Evolutionary conservation across 1,140 invertebrate genomes (phyloP).

Genomic region (Orius insidiosus): DNA sequence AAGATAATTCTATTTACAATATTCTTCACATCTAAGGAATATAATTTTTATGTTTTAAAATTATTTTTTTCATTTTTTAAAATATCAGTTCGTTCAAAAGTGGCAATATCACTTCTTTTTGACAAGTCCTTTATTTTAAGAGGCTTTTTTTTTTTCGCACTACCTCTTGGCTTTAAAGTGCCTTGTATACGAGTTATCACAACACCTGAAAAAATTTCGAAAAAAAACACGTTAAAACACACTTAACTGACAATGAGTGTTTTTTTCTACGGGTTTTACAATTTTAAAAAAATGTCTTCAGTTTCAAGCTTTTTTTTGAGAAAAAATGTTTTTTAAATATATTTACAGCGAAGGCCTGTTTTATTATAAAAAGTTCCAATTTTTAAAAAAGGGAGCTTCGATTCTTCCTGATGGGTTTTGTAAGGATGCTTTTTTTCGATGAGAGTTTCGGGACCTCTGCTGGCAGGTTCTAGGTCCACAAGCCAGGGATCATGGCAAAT

Average conservation of each 20-base stretch:
- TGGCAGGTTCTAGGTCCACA: too few species aligned
- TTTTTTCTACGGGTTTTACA: background rate
- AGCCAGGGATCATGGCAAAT: too few species aligned
- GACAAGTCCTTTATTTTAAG: constrained; percentile 2
- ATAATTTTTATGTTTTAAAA: background rate
- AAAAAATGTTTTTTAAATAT: too few species aligned
- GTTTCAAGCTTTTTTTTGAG: background rate
- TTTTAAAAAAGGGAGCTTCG: too few species aligned
- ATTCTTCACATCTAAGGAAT: constrained; percentile 5
- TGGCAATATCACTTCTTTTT: constrained; percentile 5
- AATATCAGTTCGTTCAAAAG: background rate
- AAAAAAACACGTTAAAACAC: background rate
- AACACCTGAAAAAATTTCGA: background rate
- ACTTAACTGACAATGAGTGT: background rate
- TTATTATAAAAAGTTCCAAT: too few species aligned
- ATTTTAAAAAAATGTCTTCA: background rate
- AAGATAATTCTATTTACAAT: constrained; percentile 6
- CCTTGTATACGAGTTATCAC: background rate
- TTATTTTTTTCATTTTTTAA: background rate
- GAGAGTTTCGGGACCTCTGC: too few species aligned
- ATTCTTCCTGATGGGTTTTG: too few species aligned
- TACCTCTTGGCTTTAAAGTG: background rate
- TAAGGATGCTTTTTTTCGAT: too few species aligned
- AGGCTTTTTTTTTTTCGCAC: background rate
- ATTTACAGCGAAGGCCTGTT: too few species aligned